phyloP scores from a whole-genome alignment of 2,888 invertebrate genomes.

The Zhengitettix transpicula region DNA sequence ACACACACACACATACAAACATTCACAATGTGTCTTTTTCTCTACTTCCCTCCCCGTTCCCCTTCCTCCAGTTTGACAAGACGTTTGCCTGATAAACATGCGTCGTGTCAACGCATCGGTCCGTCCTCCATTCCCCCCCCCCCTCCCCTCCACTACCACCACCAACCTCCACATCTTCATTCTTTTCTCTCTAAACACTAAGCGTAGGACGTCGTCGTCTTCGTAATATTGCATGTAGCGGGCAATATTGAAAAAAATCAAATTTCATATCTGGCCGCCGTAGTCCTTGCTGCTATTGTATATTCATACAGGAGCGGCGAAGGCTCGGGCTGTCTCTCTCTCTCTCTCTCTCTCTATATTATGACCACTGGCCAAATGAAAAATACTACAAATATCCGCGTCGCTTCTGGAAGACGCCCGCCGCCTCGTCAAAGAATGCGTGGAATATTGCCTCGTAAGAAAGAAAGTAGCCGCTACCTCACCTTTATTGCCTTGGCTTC shows the following conservation, averaged over 20 bases:
- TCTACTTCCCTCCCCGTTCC: too few species aligned
- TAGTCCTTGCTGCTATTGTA: not conserved
- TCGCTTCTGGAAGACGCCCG: not conserved
- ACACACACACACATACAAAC: too few species aligned
- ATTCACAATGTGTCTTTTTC: too few species aligned
- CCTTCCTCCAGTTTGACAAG: too few species aligned
- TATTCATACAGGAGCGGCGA: not conserved
- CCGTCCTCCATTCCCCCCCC: not conserved
- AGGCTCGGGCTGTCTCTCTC: too few species aligned
- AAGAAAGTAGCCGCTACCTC: too few species aligned
- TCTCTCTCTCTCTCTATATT: not conserved
- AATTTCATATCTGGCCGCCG: not conserved
- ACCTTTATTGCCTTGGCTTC: too few species aligned
- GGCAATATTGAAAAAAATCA: not conserved
- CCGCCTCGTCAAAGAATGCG: too few species aligned
- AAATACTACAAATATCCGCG: not conserved
- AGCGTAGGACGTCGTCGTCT: not conserved
- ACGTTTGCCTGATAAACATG: not conserved
- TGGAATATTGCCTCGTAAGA: too few species aligned
- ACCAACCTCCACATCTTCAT: not conserved
- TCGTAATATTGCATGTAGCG: not conserved
- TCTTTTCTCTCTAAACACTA: not conserved
- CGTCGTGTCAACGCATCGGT: not conserved
- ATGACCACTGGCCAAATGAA: not conserved
- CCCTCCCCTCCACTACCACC: not conserved